These are phyloP conservation scores for Salminus brasiliensis DNA, from an alignment of 2,113 vertebrate species.

Conservation along the genomic window DNA sequence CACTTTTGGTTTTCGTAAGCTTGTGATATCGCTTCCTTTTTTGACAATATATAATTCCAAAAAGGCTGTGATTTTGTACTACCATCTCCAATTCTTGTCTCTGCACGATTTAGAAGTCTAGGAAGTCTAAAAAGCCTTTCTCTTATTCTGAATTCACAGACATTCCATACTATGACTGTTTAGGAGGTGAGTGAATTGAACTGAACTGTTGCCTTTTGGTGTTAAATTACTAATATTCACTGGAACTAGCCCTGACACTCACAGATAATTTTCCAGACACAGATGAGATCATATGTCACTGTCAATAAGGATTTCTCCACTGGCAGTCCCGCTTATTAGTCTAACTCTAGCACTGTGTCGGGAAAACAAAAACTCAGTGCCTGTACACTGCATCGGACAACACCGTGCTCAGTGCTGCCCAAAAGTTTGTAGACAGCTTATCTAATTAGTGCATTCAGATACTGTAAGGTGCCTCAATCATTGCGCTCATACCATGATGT, in stretches of 20 bases:
- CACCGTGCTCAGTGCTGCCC: no score
- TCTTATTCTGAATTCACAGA: slow-evolving; percentile 75
- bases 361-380: no score
- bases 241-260: neutral
- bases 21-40: no score
- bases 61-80: neutral
- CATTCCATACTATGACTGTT: slow-evolving; percentile 79
- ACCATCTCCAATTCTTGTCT: neutral
- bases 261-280: neutral
- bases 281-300: neutral
- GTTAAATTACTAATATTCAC: neutral
- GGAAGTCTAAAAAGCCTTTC: slow-evolving; percentile 28
- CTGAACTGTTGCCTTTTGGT: neutral
- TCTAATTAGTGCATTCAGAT: no score
- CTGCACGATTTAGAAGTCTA: neutral
- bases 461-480: no score
- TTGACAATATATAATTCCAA: no score
- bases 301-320: neutral
- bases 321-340: no score
- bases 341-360: neutral
- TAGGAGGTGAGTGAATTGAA: slow-evolving; percentile 77
- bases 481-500: no score
- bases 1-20: neutral
- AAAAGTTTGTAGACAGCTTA: no score
- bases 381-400: no score